phyloP scores from a whole-genome alignment of 2,113 vertebrate genomes.

The Urocitellus parryii region DNA sequence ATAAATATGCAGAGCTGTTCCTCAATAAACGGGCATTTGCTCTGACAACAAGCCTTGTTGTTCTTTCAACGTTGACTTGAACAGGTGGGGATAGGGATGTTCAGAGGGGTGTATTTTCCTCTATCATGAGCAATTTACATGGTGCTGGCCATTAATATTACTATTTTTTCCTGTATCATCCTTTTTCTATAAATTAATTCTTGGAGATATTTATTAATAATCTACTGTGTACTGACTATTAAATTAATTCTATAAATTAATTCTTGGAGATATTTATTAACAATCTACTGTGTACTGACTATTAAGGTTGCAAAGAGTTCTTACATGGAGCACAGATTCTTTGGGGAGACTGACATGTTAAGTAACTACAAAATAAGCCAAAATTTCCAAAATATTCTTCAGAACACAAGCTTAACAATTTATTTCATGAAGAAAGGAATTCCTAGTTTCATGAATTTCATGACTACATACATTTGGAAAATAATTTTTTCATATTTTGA shows the following conservation, averaged over 20 bases:
- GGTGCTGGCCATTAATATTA: not conserved
- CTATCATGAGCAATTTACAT: not conserved
- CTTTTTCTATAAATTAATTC: conserved; percentile 10
- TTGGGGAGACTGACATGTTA: not conserved
- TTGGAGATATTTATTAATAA: not conserved
- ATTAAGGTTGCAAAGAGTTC: conserved; percentile 4
- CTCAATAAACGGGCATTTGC: no score
- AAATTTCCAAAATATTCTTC: conserved; percentile 14
- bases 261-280: not conserved
- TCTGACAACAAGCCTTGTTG: no score
- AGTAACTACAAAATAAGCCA: not conserved
- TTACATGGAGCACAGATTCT: not conserved
- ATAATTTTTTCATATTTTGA: conserved; percentile 5
- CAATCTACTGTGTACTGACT: not conserved
- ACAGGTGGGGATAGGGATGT: no score
- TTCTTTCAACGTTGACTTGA: no score
- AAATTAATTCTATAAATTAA: conserved; percentile 11
- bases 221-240: not conserved
- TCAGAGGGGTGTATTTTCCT: not conserved
- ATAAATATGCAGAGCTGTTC: no score
- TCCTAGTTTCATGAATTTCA: not conserved
- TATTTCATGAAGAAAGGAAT: conserved; percentile 30
- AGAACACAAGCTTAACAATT: not conserved
- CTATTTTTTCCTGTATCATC: not conserved
- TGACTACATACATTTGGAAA: not conserved